Evolutionary conservation across 2,888 invertebrate species (phyloP).

Genomic region (Papilio demoleus): DNA sequence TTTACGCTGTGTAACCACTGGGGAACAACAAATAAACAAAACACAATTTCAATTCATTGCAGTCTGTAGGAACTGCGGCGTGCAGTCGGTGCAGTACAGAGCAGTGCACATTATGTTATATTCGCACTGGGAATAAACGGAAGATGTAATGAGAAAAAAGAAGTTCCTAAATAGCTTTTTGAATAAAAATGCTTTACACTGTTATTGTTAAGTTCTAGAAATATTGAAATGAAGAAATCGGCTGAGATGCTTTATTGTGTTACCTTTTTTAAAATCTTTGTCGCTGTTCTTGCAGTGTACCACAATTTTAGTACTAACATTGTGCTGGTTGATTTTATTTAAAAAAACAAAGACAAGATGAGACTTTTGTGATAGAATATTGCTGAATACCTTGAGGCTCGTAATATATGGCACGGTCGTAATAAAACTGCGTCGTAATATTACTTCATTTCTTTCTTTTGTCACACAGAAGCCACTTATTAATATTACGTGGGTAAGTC

Average conservation of each 20-base stretch:
- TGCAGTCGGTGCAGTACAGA: conserved; percentile 11
- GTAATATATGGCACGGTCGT: conserved; percentile 32
- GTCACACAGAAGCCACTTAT: conserved; percentile 33
- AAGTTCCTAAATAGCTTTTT: not conserved
- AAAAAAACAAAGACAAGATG: not conserved
- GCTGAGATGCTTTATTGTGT: not conserved
- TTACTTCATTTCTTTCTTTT: conserved; percentile 35
- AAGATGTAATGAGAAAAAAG: conserved; percentile 14
- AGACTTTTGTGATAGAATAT: conserved; percentile 28
- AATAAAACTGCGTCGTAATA: conserved; percentile 33
- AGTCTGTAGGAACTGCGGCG: conserved; percentile 14
- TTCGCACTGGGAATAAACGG: conserved; percentile 9
- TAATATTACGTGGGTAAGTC: conserved; percentile 21
- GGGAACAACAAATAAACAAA: conserved; percentile 13
- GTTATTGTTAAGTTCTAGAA: not conserved
- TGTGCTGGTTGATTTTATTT: not conserved
- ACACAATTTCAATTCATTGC: conserved; percentile 15
- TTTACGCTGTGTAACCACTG: not conserved
- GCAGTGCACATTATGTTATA: conserved; percentile 9
- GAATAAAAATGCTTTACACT: not conserved
- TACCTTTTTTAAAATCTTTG: not conserved
- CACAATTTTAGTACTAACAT: not conserved
- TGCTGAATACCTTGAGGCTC: conserved; percentile 21
- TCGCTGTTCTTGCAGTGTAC: not conserved
- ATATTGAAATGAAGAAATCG: not conserved